Evolutionary conservation across 2,888 invertebrate genomes (phyloP).

Genomic region (Orthosia gracilis): DNA sequence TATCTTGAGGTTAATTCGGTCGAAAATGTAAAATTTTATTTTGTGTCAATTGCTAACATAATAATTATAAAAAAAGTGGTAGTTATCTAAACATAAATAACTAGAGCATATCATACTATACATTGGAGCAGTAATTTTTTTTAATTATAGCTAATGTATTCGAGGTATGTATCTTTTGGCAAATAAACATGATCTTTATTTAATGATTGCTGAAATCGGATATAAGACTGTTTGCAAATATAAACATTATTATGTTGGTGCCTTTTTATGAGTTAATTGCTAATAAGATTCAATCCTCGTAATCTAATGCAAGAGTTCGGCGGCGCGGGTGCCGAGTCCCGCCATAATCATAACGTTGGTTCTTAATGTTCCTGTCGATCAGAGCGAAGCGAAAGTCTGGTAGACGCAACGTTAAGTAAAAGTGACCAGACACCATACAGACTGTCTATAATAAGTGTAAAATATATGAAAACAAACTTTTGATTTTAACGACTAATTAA

Average conservation of each 20-base stretch:
- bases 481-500: too few relatives aligned
- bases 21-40: neutral
- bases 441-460: too few relatives aligned
- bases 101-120: neutral
- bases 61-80: neutral
- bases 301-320: neutral
- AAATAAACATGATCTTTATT: too few relatives aligned
- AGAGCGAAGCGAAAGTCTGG: neutral
- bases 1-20: neutral
- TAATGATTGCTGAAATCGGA: neutral
- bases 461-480: neutral
- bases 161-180: too few relatives aligned
- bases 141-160: too few relatives aligned
- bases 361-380: constrained; percentile 21
- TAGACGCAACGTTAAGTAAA: neutral
- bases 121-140: too few relatives aligned
- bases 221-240: neutral
- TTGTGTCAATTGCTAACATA: neutral
- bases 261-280: neutral
- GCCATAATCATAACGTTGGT: constrained; percentile 2
- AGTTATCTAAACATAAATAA: neutral
- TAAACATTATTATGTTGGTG: neutral
- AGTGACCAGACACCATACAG: neutral
- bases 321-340: neutral
- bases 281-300: constrained; percentile 1